Percentiles rank a stretch among this genome's conserved stretches.
phyloP scores from a whole-genome alignment of 2,888 invertebrate species.

The Coleophora deauratella region DNA sequence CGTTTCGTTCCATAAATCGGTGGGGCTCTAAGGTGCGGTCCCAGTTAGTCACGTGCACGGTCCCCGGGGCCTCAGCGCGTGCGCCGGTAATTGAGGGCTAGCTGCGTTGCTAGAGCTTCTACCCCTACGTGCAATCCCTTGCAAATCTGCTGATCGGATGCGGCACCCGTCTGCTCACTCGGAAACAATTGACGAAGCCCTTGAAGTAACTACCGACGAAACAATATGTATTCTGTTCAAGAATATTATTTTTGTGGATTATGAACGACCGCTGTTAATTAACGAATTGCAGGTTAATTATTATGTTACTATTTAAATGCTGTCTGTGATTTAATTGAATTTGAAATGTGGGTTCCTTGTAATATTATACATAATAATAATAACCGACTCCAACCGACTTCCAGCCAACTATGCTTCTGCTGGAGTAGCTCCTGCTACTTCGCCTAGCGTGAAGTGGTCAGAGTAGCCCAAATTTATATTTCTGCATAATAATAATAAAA shows the following conservation, averaged over 20 bases:
- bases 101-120: constrained; percentile 53
- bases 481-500: too few relatives aligned
- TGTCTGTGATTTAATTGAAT: too few relatives aligned
- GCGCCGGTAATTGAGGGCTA: constrained; percentile 57
- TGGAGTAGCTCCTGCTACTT: too few relatives aligned
- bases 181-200: constrained; percentile 34
- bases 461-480: too few relatives aligned
- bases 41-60: constrained; percentile 46
- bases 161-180: constrained; percentile 42
- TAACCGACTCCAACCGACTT: too few relatives aligned
- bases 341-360: too few relatives aligned
- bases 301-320: too few relatives aligned
- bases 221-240: not conserved
- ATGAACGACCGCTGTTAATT: too few relatives aligned
- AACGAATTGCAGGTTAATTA: too few relatives aligned
- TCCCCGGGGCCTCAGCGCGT: constrained; percentile 58
- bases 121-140: constrained; percentile 17
- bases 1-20: constrained; percentile 52
- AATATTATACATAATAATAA: too few relatives aligned
- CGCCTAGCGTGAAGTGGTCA: too few relatives aligned
- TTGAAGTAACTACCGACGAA: constrained; percentile 4
- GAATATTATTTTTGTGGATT: not conserved
- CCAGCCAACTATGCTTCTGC: too few relatives aligned
- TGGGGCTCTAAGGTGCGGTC: constrained; percentile 20
- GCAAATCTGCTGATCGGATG: constrained; percentile 57